Conservation (phyloP, 2,797 vertebrate species). For the Pangasius sanitwongsei region DNA sequence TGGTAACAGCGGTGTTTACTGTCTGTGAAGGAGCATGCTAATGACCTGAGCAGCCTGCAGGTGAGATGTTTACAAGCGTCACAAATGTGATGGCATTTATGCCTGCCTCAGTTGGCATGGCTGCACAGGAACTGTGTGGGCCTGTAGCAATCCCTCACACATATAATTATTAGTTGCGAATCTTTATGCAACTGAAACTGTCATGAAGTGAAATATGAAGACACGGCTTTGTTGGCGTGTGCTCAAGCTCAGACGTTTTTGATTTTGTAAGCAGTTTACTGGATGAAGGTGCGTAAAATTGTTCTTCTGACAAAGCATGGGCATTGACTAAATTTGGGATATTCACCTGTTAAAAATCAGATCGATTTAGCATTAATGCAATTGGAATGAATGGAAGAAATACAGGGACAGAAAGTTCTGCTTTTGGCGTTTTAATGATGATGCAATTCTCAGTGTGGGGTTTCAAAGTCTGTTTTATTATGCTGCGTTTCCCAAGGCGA, state of each 20-base stretch:
- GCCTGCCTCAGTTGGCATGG: slow-evolving; percentile 28
- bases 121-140: slow-evolving; percentile 34
- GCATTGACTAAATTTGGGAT: neutral
- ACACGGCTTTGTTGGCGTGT: neutral
- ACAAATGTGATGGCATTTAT: slow-evolving; percentile 62
- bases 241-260: neutral
- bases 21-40: slow-evolving; percentile 26
- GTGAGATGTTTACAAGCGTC: slow-evolving; percentile 62
- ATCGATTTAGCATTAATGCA: neutral
- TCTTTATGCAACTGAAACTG: slow-evolving; percentile 47
- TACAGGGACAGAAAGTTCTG: slow-evolving; percentile 2
- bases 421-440: slow-evolving; percentile 15
- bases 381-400: slow-evolving; percentile 1
- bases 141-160: slow-evolving; percentile 25
- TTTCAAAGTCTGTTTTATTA: slow-evolving; percentile 36
- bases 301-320: neutral
- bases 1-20: slow-evolving; percentile 18
- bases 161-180: slow-evolving; percentile 60
- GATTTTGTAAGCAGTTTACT: slow-evolving; percentile 7
- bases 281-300: neutral
- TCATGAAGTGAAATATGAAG: slow-evolving; percentile 45
- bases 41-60: slow-evolving; percentile 40
- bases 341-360: slow-evolving; percentile 4
- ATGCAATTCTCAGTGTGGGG: slow-evolving; percentile 31
- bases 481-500: slow-evolving; percentile 32